Conservation (phyloP, 2,797 vertebrate genomes). For the Etheostoma nigrum region DNA sequence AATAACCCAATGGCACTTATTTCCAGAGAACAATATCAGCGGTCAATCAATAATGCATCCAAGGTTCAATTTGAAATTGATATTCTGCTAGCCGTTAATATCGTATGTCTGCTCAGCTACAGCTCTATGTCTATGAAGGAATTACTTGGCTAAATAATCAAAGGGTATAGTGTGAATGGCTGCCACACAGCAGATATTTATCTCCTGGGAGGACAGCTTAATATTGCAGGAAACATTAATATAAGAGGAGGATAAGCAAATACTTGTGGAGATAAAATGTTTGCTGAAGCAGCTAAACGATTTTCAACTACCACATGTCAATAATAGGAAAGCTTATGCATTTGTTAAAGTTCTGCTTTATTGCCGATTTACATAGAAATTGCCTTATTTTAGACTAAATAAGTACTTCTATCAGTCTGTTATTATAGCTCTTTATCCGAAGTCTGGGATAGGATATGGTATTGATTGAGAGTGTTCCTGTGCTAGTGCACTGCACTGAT, state of each 20-base stretch:
- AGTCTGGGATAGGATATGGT: slow-evolving; percentile 65
- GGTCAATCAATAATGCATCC: slow-evolving; percentile 97
- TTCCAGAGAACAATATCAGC: slow-evolving; percentile 95
- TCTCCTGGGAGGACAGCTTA: slow-evolving; percentile 92
- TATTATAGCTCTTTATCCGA: slow-evolving; percentile 71
- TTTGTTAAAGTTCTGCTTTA: slow-evolving; percentile 97
- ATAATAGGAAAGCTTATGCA: slow-evolving; percentile 95
- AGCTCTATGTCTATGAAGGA: slow-evolving; percentile 91
- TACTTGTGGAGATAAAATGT: slow-evolving; percentile 93
- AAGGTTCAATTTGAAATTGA: slow-evolving; percentile 94
- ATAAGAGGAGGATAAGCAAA: slow-evolving; percentile 96
- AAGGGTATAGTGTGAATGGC: slow-evolving; percentile 87
- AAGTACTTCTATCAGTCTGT: slow-evolving; percentile 83
- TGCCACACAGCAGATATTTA: slow-evolving; percentile 95
- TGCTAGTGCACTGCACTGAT: slow-evolving; percentile 30
- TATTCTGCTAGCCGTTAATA: slow-evolving; percentile 95
- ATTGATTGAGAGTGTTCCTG: slow-evolving; percentile 62
- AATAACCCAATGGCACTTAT: slow-evolving; percentile 96
- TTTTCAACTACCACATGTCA: slow-evolving; percentile 93
- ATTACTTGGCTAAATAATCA: slow-evolving; percentile 96
- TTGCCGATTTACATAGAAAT: slow-evolving; percentile 99
- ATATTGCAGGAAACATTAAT: slow-evolving; percentile 92
- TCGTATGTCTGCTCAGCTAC: slow-evolving; percentile 88
- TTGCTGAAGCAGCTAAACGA: slow-evolving; percentile 96
- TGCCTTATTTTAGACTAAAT: slow-evolving; percentile 97